Percentiles rank a stretch among this genome's conserved stretches.
These are phyloP conservation scores for Drosophila mauritiana DNA, from an alignment of 1,140 invertebrate species.

Conservation along the genomic window DNA sequence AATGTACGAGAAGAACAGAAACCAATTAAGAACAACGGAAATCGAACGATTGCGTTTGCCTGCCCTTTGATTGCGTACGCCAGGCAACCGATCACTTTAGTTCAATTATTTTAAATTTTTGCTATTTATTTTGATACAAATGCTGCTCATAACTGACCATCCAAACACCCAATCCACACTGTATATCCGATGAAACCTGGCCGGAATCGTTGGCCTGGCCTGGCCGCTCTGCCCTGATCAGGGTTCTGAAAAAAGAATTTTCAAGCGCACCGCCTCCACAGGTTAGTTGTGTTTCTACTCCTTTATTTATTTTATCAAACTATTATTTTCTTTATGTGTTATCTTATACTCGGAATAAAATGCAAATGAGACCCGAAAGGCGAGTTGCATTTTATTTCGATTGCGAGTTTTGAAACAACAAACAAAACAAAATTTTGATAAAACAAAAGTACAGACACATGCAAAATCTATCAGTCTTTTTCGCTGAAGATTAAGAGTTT, in stretches of 20 bases:
- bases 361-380: slow-evolving; percentile 22
- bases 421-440: slow-evolving; percentile 43
- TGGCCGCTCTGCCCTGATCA: slow-evolving; percentile 70
- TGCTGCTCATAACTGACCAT: slow-evolving; percentile 16
- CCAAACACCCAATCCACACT: background rate
- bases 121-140: slow-evolving; percentile 46
- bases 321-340: slow-evolving; percentile 60
- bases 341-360: slow-evolving; percentile 27
- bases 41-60: slow-evolving; percentile 1
- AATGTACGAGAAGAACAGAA: slow-evolving; percentile 1
- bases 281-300: slow-evolving; percentile 84
- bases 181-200: slow-evolving; percentile 62
- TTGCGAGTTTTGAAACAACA: slow-evolving; percentile 55
- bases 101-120: slow-evolving; percentile 49
- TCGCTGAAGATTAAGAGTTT: slow-evolving; percentile 46
- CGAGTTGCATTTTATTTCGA: slow-evolving; percentile 32
- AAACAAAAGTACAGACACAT: slow-evolving; percentile 68
- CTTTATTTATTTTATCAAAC: slow-evolving; percentile 63
- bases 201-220: slow-evolving; percentile 74
- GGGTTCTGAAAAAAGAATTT: slow-evolving; percentile 63
- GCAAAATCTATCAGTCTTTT: slow-evolving; percentile 56
- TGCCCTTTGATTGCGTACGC: slow-evolving; percentile 12
- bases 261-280: slow-evolving; percentile 75
- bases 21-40: slow-evolving; percentile 1
- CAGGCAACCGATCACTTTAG: slow-evolving; percentile 33